Evolutionary conservation across 1,140 invertebrate genomes (phyloP), one percentile per base, ranked within the genome.

Genomic region (Neodiprion fabricii): DNA sequence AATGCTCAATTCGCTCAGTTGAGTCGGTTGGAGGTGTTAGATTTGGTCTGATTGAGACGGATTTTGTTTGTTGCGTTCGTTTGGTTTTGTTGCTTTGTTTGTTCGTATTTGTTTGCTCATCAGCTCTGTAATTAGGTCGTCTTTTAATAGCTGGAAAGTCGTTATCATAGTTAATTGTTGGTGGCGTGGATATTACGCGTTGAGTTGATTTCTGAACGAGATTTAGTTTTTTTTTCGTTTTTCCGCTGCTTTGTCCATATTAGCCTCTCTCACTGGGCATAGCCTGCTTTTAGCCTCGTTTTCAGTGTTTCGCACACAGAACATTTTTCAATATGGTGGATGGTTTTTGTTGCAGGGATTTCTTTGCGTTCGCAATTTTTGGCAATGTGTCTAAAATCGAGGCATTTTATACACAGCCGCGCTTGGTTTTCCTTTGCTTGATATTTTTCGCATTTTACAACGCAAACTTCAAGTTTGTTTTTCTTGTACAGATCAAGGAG

Each of bases 391-490:
- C 71, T 48, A 10, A 72, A 72, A 48, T 50, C 49, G 48, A 72
- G 71, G 17, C 71, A 72, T 53, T 72, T 72, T 48, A 23, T 72
- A 47, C 71, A 72, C 28, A n/a, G 71, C 10, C 40, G 71, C 12
- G 71, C 71, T 72, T 48, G 47, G 48, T 53, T 72, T 50, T 48
- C 47, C 50, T 72, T 72, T 9, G 10, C 14, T 10, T 50, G 10
- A 53, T 72, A 72, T 72, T 72, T 72, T 72, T 72, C 71, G 21
- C 71, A 72, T 72, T 72, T 48, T 72, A 72, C 48, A 23, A 72
- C n/a, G 71, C 71, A 72, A 21, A 72, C 71, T 12, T 72, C 71
- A 48, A 72, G 71, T 72, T 72, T 50, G 9, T 4, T 72, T 72
- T 72, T 48, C n/a, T 72, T 72, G 71, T 72, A 72, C 11, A 72